Base-by-base conservation (phyloP, 2,113 vertebrate genomes). In the Cepphus grylle region DNA sequence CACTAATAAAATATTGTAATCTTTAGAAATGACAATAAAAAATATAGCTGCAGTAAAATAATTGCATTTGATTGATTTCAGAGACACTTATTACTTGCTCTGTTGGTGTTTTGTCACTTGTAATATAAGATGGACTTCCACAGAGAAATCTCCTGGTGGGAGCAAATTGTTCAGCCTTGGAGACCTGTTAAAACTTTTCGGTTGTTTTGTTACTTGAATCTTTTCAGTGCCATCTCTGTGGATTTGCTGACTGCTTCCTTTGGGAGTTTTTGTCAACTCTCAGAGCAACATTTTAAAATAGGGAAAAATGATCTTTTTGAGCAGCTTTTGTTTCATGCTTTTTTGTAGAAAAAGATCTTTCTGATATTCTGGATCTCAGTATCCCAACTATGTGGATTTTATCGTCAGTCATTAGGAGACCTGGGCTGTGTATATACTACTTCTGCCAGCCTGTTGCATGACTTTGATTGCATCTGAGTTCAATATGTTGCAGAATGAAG, bases 41-140 rank as follows among this genome's bases (percentile, higher is more conserved):
- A 91, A 92, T 90, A 89, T 30, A 88, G 66, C 86, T 91, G 79
- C 67, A 63, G 79, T 86, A 83, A 96, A 94, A 91, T 94, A 96
- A 96, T 96, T 91, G 81, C 63, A 45, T 96, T 86, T 94, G 95
- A 93, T 96, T 96, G 95, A 96, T 95, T 96, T 94, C 90, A 93
- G 92, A 79, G 81, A 61, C 78, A 72, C 56, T 91, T 92, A 96
- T 67, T 94, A 80, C 88, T 95, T 94, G 66, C 91, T 96, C 91
- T 96, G 88, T 81, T 90, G 91, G 86, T 93, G 67, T 91, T 96
- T 81, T 88, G 74, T 89, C 84, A 94, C 79, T 91, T 61, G 72
- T 90, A 95, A 90, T 88, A 50, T 49, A 82, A 93, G 78, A 82
- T 71, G 86, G 78, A 52, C 90, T 93, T 97, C 22, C 71, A 94